phyloP scores from a whole-genome alignment of 2,797 vertebrate species.

The Eospalax fontanierii region DNA sequence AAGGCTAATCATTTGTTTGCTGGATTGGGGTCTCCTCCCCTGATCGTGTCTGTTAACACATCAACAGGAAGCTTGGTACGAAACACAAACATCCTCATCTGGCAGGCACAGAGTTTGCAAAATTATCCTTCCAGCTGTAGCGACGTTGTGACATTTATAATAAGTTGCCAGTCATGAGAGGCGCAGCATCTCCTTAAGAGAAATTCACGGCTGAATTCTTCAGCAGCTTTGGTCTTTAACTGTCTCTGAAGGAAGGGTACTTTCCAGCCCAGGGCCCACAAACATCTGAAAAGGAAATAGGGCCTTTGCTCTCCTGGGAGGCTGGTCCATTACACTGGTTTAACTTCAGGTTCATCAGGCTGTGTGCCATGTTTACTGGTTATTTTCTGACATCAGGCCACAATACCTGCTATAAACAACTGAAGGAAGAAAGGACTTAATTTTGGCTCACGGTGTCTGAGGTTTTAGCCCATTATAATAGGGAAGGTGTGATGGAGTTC shows the following conservation, averaged over 20 bases:
- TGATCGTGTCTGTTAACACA: slow-evolving; percentile 63
- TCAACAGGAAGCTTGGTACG: slow-evolving; percentile 60
- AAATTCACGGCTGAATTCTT: slow-evolving; percentile 48
- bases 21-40: slow-evolving; percentile 67
- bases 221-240: background rate
- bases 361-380: background rate
- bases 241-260: background rate
- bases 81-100: slow-evolving; percentile 79
- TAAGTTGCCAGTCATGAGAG: slow-evolving; percentile 77
- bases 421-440: background rate
- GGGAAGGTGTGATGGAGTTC: background rate
- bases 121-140: slow-evolving; percentile 83
- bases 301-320: background rate
- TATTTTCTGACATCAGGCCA: background rate
- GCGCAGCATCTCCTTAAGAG: background rate
- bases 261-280: background rate
- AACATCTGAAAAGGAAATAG: background rate
- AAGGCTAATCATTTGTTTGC: slow-evolving; percentile 81
- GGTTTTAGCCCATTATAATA: background rate
- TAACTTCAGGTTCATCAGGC: background rate
- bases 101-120: slow-evolving; percentile 65
- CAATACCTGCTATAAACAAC: background rate
- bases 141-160: slow-evolving; percentile 81
- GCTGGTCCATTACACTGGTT: background rate
- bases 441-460: background rate